phyloP scores from a whole-genome alignment of 2,797 vertebrate genomes.

The Zenarchopterus dispar region DNA sequence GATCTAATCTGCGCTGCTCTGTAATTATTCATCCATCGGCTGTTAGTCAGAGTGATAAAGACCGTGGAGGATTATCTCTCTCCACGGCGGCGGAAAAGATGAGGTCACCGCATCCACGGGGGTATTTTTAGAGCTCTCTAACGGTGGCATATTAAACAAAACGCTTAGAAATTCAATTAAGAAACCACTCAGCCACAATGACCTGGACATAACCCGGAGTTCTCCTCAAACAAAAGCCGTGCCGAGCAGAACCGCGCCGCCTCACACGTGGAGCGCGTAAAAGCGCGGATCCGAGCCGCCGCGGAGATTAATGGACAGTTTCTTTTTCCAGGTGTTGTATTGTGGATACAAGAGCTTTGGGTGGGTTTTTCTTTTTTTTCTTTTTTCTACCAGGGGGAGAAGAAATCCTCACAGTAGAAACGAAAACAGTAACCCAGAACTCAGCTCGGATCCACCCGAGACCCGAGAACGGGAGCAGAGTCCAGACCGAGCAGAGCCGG shows the following conservation, averaged over 20 bases:
- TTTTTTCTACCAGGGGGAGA: slow-evolving; percentile 69
- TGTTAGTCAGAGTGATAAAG: slow-evolving; percentile 65
- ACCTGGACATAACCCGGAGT: slow-evolving; percentile 82
- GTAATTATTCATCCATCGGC: slow-evolving; percentile 70
- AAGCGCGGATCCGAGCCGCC: slow-evolving; percentile 74
- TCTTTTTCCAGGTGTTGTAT: slow-evolving; percentile 88
- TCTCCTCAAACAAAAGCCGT: slow-evolving; percentile 74
- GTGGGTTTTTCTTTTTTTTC: slow-evolving; percentile 56
- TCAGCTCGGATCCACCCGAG: slow-evolving; percentile 73
- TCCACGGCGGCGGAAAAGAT: slow-evolving; percentile 78
- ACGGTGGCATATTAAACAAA: slow-evolving; percentile 83
- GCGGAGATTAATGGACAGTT: slow-evolving; percentile 81
- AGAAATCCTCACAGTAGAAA: slow-evolving; percentile 83
- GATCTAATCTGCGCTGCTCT: slow-evolving; percentile 61
- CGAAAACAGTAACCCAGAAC: slow-evolving; percentile 85
- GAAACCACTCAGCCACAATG: slow-evolving; percentile 78
- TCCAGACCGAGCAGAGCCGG: slow-evolving; percentile 40
- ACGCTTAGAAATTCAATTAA: slow-evolving; percentile 83
- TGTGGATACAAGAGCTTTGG: slow-evolving; percentile 86
- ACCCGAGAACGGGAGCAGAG: slow-evolving; percentile 56
- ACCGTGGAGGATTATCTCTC: slow-evolving; percentile 62
- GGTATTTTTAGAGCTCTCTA: slow-evolving; percentile 81
- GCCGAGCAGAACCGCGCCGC: slow-evolving; percentile 60
- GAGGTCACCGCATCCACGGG: slow-evolving; percentile 74
- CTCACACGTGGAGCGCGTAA: slow-evolving; percentile 78